Conservation (phyloP, 2,797 vertebrate genomes). For the Gymnodraco acuticeps region DNA sequence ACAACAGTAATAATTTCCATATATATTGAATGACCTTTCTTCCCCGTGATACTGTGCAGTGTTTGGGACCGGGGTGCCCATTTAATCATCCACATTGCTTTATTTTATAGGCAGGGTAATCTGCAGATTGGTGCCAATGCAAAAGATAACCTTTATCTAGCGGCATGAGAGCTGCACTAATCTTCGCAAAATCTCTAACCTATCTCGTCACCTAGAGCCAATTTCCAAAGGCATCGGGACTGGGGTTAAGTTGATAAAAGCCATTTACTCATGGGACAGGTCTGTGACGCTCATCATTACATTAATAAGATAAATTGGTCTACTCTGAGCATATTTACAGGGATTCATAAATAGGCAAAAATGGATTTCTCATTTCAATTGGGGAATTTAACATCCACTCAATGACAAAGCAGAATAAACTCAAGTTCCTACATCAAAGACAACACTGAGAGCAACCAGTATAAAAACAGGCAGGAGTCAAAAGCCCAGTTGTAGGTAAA, state of each 20-base stretch:
- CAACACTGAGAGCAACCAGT: slow-evolving; percentile 9
- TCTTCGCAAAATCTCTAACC: slow-evolving; percentile 49
- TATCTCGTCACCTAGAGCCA: slow-evolving; percentile 54
- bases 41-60: slow-evolving; percentile 40
- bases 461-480: slow-evolving; percentile 16
- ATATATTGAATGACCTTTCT: slow-evolving; percentile 79
- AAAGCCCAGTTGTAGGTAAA: slow-evolving; percentile 35
- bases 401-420: slow-evolving; percentile 11
- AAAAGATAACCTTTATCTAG: slow-evolving; percentile 70
- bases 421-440: slow-evolving; percentile 21
- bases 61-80: slow-evolving; percentile 27
- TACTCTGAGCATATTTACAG: slow-evolving; percentile 23
- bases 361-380: slow-evolving; percentile 3
- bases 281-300: slow-evolving; percentile 15
- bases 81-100: slow-evolving; percentile 65
- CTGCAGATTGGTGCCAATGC: slow-evolving; percentile 57
- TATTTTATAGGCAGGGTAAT: slow-evolving; percentile 46
- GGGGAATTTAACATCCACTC: not conserved
- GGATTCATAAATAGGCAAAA: no score
- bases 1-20: slow-evolving; percentile 71
- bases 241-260: slow-evolving; percentile 54
- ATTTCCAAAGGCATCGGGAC: slow-evolving; percentile 42
- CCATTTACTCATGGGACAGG: slow-evolving; percentile 33
- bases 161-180: slow-evolving; percentile 53
- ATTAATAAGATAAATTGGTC: slow-evolving; percentile 17